Evolutionary conservation across 1,140 invertebrate genomes (phyloP).

Genomic region (Linepithema humile): DNA sequence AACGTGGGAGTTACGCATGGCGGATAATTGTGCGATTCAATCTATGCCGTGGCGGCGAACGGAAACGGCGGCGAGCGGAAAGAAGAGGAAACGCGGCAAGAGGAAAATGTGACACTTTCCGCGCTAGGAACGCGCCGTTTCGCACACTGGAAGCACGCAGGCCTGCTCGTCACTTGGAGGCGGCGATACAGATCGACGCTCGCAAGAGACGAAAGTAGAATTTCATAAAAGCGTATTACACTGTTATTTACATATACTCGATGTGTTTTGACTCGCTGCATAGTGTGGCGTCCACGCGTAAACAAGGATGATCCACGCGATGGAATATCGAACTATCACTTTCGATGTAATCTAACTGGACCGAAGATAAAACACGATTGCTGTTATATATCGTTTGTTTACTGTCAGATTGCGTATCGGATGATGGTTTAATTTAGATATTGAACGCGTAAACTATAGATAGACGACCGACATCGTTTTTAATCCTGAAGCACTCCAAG

Average conservation of each 20-base stretch:
- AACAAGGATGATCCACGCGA: neutral
- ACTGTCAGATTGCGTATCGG: neutral
- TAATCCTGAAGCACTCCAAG: neutral
- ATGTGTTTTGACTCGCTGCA: neutral
- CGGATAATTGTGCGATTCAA: conserved; percentile 64
- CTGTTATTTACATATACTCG: neutral
- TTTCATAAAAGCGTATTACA: neutral
- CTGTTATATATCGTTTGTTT: neutral
- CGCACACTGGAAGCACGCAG: neutral
- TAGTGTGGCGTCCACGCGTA: neutral
- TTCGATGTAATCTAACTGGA: neutral
- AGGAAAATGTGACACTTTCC: conserved; percentile 55
- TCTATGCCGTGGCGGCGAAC: conserved; percentile 12
- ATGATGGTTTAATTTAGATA: conserved; percentile 18
- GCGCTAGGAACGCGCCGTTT: conserved; percentile 21
- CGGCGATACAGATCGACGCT: neutral
- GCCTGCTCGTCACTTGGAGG: neutral
- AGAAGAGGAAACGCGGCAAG: neutral
- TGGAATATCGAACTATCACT: neutral
- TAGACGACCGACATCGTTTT: conserved; percentile 18
- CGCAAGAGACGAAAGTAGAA: neutral
- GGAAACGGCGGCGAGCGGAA: conserved; percentile 8
- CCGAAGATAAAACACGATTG: neutral
- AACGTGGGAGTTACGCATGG: conserved; percentile 66
- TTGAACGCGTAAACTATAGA: conserved; percentile 15